Evolutionary conservation across 2,113 vertebrate genomes (phyloP).

Genomic region (Eira barbara): DNA sequence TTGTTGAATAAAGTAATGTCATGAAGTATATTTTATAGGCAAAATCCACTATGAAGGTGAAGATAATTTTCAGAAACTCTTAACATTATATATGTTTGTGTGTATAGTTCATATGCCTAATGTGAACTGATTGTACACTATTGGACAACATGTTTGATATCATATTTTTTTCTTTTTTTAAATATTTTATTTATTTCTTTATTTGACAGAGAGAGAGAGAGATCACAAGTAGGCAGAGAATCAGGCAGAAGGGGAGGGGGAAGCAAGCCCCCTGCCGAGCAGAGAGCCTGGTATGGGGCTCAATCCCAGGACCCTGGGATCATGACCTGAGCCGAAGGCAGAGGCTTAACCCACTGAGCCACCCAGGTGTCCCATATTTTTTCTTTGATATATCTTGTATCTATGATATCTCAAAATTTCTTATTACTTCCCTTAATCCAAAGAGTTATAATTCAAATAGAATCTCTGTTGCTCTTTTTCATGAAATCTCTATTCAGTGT

Average conservation of each 20-base stretch:
- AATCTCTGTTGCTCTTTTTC: neutral
- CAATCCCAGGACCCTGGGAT: too few species aligned
- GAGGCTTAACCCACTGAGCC: too few species aligned
- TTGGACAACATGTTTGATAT: neutral
- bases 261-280: too few species aligned
- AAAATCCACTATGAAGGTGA: neutral
- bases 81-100: neutral
- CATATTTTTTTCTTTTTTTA: neutral
- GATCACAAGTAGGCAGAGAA: too few species aligned
- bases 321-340: too few species aligned
- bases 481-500: neutral
- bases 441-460: neutral
- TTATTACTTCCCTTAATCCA: neutral
- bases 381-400: neutral
- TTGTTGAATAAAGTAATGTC: neutral
- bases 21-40: neutral
- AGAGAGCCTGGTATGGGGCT: too few species aligned
- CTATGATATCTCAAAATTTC: neutral
- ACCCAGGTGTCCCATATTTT: neutral
- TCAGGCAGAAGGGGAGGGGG: too few species aligned
- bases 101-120: neutral
- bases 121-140: neutral
- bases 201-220: too few species aligned
- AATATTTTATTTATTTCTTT: too few species aligned
- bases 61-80: neutral